A percentile compares a stretch with the other conserved stretches of the same genome.
Evolutionary conservation across 2,888 invertebrate species (phyloP).

Genomic region (Hyposoter dolosus): DNA sequence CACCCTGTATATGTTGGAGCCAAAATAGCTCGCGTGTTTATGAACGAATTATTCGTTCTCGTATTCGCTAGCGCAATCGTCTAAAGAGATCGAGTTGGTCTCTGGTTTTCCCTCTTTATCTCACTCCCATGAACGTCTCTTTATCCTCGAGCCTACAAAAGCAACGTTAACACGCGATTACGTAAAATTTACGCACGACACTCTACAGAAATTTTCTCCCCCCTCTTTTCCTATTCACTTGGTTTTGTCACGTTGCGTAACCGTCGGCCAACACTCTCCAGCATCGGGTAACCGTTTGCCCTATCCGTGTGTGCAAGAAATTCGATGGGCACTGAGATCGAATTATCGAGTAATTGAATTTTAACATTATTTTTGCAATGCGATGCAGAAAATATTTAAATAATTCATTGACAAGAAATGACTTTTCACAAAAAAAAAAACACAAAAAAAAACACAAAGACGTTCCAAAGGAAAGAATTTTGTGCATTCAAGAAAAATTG

Average conservation of each 20-base stretch:
- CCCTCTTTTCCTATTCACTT: neutral
- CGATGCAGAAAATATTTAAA: no score
- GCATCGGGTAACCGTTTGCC: neutral
- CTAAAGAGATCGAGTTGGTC: conserved; percentile 35
- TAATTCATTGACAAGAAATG: no score
- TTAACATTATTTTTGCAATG: neutral
- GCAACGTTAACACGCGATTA: conserved; percentile 62
- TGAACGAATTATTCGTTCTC: conserved; percentile 32
- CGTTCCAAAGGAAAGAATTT: no score
- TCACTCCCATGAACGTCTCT: conserved; percentile 27
- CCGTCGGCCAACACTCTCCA: conserved; percentile 11
- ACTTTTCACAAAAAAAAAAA: no score
- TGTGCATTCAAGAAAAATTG: no score
- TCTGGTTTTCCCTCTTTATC: conserved; percentile 3
- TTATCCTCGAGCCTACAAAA: conserved; percentile 47
- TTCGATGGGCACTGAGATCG: neutral
- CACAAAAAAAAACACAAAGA: no score
- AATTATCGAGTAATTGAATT: neutral
- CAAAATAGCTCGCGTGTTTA: conserved; percentile 14
- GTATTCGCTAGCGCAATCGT: conserved; percentile 35
- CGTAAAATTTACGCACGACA: conserved; percentile 66
- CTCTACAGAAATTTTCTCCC: conserved; percentile 23
- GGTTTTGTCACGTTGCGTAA: conserved; percentile 49
- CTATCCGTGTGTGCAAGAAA: neutral
- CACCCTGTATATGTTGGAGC: conserved; percentile 2